These are phyloP conservation scores for Phalanger gymnotis DNA, from an alignment of 2,797 vertebrate species.

Conservation along the genomic window DNA sequence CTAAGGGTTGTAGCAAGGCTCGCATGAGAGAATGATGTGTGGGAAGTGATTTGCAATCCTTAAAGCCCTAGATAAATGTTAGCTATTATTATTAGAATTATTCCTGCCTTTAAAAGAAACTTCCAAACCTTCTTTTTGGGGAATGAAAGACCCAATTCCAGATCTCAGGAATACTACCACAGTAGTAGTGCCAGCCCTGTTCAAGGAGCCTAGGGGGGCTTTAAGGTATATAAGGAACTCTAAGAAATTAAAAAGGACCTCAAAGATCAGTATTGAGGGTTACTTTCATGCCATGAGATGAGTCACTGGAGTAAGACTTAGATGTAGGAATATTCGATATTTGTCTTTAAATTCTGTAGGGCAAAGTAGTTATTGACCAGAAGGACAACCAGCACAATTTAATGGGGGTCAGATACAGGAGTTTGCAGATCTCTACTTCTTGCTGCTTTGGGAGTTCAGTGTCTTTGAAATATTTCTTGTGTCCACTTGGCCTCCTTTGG, in stretches of 20 bases:
- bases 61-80: neutral
- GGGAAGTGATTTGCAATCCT: neutral
- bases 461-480: neutral
- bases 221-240: neutral
- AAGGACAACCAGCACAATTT: neutral
- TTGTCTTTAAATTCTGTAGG: neutral
- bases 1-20: neutral
- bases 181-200: neutral
- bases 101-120: neutral
- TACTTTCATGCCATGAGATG: neutral
- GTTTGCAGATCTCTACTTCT: neutral
- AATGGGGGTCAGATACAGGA: neutral
- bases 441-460: neutral
- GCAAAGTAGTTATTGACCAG: neutral
- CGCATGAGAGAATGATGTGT: neutral
- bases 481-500: conserved; percentile 30
- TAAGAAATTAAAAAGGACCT: neutral
- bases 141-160: neutral
- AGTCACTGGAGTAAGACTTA: neutral
- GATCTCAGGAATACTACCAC: neutral
- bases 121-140: neutral
- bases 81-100: neutral
- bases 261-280: neutral
- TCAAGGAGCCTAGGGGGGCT: neutral
- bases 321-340: neutral